Base-by-base conservation (phyloP, 2,888 invertebrate species). In the Drosophila nr. medialis region DNA sequence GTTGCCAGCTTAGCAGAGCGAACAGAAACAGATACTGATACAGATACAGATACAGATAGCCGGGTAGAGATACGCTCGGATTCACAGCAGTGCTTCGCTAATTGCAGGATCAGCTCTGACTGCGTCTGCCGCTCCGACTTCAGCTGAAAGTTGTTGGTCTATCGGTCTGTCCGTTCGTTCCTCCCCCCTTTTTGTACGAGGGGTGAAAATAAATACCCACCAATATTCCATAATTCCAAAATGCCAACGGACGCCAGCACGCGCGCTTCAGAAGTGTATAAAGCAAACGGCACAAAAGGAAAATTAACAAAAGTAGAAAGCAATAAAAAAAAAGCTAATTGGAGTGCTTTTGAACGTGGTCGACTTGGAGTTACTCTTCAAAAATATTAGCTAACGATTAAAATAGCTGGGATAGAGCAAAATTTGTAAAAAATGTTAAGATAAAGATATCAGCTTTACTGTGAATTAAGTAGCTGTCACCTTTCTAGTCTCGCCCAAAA, bases 31-130 rank as follows among this genome's bases (percentile, higher is more conserved):
- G 59, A 34, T 45, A 40, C 56, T 49, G 21, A 60, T 45, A 34
- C 38, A 69, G 42, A 50, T 60, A 51, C 18, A 69, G 24, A 55
- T 54, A 42, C 50, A 45, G 42, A 38, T 34, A 38, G 21, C 24
- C 30, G 24, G 50, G 53, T 13, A 45, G 53, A 53, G 45, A 59
- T 40, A 51, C 40, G 50, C 56, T 51, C 48, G 53, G 42, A 58
- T 55, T 68, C 49, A 48, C 55, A 40, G 68, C 60, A 71, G 60
- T 61, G 72, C 66, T 27, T 49, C 56, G 77, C 89, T 85, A 88
- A 85, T 85, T 85, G 85, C 70, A 64, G 77, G 75, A 88, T 88
- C 85, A 71, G 69, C 65, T 64, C 60, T 55, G 53, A 38, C 64
- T 66, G 38, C 45, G 30, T 21, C 15, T 30, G 38, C 61, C 38